Base-by-base conservation (phyloP, 2,797 vertebrate species). In the Microctenopoma stevenorrisi region DNA sequence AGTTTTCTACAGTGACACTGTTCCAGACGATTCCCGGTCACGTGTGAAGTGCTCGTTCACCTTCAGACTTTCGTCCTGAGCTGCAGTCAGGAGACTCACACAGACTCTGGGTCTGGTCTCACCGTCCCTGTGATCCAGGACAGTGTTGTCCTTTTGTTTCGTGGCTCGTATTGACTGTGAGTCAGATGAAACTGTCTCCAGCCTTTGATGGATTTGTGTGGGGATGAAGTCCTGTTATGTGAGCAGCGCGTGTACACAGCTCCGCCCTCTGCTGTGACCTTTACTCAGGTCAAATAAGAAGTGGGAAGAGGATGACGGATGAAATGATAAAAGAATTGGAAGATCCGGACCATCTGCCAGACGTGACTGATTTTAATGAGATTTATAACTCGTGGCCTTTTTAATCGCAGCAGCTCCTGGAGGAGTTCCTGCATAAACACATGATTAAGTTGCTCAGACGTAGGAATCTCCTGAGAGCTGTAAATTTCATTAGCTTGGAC, bases 1-100 rank as follows among this genome's bases (percentile, higher is more conserved):
- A 95, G 82, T 18, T 91, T 89, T 77, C 96, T 97, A 85, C 28
- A 72, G n/a, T 42, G 26, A 51, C 7, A n/a, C 26, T 53, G 22
- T 25, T 43, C 42, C 37, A 33, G 33, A 13, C 4, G 0, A 52
- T 22, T 37, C 43, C 51, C 37, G 54, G 3, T 18, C 22, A 74
- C 30, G 22, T 42, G 5, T 12, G 50, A 35, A 13, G 47, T 2
- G 0, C 47, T 48, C 22, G 10, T 38, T 8, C 37, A 38, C 7
- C 1, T 18, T 10, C 4, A 1, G 12, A 25, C 13, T 26, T 49
- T 22, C 11, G 18, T 25, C 18, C 47, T 49, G 47, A 2, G 12
- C 3, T 42, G 9, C 12, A 42, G 40, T 13, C 40, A 42, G 12
- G 38, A 40, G 11, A 38, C 18, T 18, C 18, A 18, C 18, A 18